These are phyloP conservation scores for Synergus itoensis DNA, from an alignment of 2,888 invertebrate genomes.

Conservation along the genomic window DNA sequence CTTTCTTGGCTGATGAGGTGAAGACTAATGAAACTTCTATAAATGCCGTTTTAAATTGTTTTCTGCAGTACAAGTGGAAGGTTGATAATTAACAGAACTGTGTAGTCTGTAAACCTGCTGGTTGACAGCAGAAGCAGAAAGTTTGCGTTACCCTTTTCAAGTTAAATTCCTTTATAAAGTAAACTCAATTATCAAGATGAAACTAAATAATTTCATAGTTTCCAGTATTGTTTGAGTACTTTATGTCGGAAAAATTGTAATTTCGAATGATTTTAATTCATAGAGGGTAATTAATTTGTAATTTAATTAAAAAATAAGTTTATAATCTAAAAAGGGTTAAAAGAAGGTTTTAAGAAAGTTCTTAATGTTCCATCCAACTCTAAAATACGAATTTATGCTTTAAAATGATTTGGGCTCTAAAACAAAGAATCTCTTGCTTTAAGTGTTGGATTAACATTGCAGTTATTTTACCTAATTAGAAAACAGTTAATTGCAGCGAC, in stretches of 20 bases:
- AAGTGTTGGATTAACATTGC: background rate
- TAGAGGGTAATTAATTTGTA: background rate
- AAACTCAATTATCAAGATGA: background rate
- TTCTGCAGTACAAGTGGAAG: constrained; percentile 4
- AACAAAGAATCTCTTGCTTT: background rate
- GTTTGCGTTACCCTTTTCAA: background rate
- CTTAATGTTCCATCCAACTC: background rate
- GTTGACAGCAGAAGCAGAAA: constrained; percentile 10
- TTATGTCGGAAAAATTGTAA: background rate
- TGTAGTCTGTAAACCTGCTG: constrained; percentile 7
- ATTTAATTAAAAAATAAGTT: background rate
- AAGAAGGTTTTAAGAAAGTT: background rate
- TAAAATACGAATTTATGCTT: background rate
- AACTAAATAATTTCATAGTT: background rate
- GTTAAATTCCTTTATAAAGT: constrained; percentile 4
- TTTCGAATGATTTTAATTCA: background rate
- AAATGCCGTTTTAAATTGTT: constrained; percentile 3
- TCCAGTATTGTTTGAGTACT: background rate
- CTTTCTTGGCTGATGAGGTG: background rate
- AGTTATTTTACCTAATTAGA: background rate
- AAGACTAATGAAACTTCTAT: background rate
- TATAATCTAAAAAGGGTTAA: background rate
- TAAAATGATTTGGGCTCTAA: background rate
- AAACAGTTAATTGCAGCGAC: constrained; percentile 19
- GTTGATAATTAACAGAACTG: constrained; percentile 11